Evolutionary conservation across 1,140 invertebrate species (phyloP).

Genomic region (Cydia strobilella): DNA sequence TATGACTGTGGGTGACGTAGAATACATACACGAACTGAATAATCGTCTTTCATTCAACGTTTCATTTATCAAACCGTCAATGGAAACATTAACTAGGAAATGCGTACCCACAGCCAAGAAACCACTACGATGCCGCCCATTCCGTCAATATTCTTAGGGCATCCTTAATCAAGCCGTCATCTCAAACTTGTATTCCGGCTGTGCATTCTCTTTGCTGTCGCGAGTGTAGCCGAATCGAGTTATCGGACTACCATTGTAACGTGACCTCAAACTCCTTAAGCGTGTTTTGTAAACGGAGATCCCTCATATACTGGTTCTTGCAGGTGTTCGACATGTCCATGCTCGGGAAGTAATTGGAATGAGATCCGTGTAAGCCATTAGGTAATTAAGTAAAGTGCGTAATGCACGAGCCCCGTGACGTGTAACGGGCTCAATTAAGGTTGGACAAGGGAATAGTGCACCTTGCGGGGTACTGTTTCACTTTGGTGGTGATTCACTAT

Average conservation of each 20-base stretch:
- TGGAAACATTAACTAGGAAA: conserved; percentile 25
- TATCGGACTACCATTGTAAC: neutral
- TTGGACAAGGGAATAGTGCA: neutral
- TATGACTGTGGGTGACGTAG: neutral
- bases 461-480: neutral
- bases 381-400: conserved; percentile 31
- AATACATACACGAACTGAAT: neutral
- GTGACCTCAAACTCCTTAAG: neutral
- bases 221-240: neutral
- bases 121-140: neutral
- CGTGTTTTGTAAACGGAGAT: neutral
- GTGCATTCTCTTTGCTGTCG: neutral
- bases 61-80: conserved; percentile 22
- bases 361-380: conserved; percentile 3
- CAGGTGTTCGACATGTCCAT: neutral
- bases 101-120: neutral
- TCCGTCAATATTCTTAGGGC: conserved; percentile 16
- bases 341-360: neutral
- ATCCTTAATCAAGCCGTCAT: conserved; percentile 28
- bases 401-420: conserved; percentile 7
- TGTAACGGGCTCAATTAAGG: conserved; percentile 18
- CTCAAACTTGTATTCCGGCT: neutral
- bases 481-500: neutral
- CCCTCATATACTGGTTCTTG: neutral
- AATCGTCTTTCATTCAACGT: neutral